A percentile compares a stretch with the other conserved stretches of the same genome.
Conservation (phyloP, 2,113 vertebrate genomes). For the Edolisoma coerulescens region DNA sequence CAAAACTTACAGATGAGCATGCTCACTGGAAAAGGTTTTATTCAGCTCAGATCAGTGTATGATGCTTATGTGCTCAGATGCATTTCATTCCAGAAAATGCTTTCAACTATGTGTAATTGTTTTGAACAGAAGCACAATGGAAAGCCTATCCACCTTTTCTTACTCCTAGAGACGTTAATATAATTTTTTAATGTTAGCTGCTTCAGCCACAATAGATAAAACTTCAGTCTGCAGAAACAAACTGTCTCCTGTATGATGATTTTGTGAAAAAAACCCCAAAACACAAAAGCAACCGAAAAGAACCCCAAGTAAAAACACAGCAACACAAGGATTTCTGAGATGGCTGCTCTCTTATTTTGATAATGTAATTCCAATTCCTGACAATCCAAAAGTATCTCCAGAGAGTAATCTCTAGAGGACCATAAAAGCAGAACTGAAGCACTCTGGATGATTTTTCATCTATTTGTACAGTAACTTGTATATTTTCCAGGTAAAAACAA, state of each 20-base stretch:
- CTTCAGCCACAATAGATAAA: neutral
- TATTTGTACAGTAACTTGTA: neutral
- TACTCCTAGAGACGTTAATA: neutral
- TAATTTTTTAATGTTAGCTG: neutral
- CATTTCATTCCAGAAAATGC: neutral
- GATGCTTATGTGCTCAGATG: neutral
- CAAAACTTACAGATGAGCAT: neutral
- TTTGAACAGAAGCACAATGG: neutral
- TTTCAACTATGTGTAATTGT: neutral
- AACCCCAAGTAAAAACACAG: neutral
- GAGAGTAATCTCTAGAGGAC: neutral
- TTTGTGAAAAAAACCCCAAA: neutral
- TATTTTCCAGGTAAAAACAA: slow-evolving; percentile 34
- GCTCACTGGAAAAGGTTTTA: neutral
- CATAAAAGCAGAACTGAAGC: neutral
- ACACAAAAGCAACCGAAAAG: neutral
- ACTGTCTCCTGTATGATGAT: neutral
- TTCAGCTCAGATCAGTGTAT: neutral
- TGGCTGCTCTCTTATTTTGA: neutral
- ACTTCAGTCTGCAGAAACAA: neutral
- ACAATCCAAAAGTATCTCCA: neutral
- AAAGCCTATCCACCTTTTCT: neutral
- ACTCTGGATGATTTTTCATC: neutral
- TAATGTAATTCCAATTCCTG: neutral
- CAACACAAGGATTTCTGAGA: neutral